Evolutionary conservation across 2,888 invertebrate species (phyloP), one percentile per base, ranked within the genome.

Genomic region (Agriopis marginaria): DNA sequence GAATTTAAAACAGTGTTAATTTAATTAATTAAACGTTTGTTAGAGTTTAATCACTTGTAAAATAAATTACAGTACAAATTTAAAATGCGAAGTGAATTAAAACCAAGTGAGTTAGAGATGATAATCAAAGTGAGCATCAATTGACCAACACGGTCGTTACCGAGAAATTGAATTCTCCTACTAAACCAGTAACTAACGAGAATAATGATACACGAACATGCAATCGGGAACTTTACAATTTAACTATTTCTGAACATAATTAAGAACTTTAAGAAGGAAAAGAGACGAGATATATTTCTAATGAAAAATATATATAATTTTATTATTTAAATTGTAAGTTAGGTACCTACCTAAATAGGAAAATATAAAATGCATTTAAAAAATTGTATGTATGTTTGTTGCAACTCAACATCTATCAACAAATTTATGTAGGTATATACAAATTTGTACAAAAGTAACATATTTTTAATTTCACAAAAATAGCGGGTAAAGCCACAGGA

Each of bases 161-260:
- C 66, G 79, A 82, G 83, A 88, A 86, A 86, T 88, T 89, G 85
- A 89, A 89, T 90, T 86, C 85, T 79, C 77, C 75, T 75, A 79
- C 82, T 83, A 86, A 87, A 87, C 83, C 82, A 80, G 81, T 71
- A 82, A 79, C 81, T 84, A 85, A 85, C 81, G 73, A 84, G 50
- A 82, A 79, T 87, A 86, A 89, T 87, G 86, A 86, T 85, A 79
- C 76, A 79, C 79, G 74, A 79, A 82, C 89, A 89, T 89, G 88
- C 87, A 80, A 88, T 82, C 76, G 68, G 70, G 65, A 80, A 77
- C 77, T 77, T 55, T 65, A 72, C 73, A 68, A 39, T 42, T 42
- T 42, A 63, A 56, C 49, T 44, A 51, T 56, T 56, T 40, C 32
- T 44, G 49, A 9, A 59, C 63, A 68, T 67, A 17, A 0, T 32